Conservation (phyloP, 1,140 invertebrate genomes). For the Pteromalus puparum region DNA sequence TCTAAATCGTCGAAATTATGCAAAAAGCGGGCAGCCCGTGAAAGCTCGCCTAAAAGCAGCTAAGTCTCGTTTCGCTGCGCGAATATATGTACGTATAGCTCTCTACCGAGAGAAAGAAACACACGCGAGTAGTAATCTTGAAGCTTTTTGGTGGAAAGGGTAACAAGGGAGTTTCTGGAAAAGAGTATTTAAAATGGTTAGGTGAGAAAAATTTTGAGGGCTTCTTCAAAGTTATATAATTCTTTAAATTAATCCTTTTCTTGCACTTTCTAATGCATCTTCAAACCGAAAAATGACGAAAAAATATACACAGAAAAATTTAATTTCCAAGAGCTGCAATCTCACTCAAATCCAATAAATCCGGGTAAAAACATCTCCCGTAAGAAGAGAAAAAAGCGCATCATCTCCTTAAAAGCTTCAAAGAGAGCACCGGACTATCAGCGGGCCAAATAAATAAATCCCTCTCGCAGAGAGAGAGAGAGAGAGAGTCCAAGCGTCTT, state of each 20-base stretch:
- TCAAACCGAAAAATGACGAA: too few species aligned
- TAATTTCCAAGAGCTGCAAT: neutral
- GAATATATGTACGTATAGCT: too few species aligned
- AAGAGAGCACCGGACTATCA: neutral
- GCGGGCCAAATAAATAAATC: constrained; percentile 24
- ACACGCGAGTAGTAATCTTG: too few species aligned
- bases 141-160: too few species aligned
- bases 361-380: neutral
- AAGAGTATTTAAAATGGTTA: too few species aligned
- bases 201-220: too few species aligned
- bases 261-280: neutral
- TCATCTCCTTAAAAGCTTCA: neutral
- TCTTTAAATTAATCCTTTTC: neutral
- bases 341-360: neutral
- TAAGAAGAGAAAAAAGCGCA: neutral
- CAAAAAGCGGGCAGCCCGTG: constrained; percentile 11
- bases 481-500: constrained; percentile 6
- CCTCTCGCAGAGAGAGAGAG: neutral
- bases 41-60: too few species aligned
- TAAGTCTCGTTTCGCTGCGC: too few species aligned
- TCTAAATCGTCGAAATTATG: constrained; percentile 43
- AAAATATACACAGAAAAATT: neutral
- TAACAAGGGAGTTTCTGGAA: too few species aligned
- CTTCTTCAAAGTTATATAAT: too few species aligned
- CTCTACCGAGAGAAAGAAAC: too few species aligned